Conservation (phyloP, 2,113 vertebrate genomes). For the Ivindomyrus marchei region DNA sequence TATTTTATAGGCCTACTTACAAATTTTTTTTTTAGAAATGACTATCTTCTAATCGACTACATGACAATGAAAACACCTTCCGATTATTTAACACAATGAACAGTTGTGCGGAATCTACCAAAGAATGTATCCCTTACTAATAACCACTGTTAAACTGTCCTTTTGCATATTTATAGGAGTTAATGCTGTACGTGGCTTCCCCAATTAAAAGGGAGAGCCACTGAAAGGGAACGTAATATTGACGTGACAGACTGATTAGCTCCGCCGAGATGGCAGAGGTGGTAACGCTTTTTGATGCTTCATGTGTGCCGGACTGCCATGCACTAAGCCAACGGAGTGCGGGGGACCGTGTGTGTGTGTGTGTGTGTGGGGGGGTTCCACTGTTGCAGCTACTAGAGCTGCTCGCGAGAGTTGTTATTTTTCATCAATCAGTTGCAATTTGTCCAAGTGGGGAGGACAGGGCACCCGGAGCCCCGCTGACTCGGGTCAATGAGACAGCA, state of each 20-base stretch:
- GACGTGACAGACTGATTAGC: constrained; percentile 3
- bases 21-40: background rate
- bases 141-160: background rate
- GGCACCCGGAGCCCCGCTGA: constrained; percentile 63
- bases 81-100: background rate
- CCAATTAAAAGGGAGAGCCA: background rate
- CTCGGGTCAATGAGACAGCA: constrained; percentile 66
- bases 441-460: constrained; percentile 71
- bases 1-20: background rate
- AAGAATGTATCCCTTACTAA: background rate
- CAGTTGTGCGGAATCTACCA: background rate
- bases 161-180: background rate
- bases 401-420: constrained; percentile 68
- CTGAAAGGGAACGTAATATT: background rate
- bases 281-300: background rate
- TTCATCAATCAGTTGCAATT: constrained; percentile 73
- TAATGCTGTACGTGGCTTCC: background rate
- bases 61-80: background rate
- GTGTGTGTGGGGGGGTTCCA: constrained; percentile 24
- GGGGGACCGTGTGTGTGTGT: constrained; percentile 41
- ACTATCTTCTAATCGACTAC: background rate
- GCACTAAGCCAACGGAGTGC: background rate
- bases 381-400: constrained; percentile 27
- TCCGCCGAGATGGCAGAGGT: background rate
- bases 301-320: background rate